A percentile compares a stretch with the other conserved stretches of the same genome.
Evolutionary conservation across 2,113 vertebrate genomes (phyloP).

Genomic region (Labeo catla): DNA sequence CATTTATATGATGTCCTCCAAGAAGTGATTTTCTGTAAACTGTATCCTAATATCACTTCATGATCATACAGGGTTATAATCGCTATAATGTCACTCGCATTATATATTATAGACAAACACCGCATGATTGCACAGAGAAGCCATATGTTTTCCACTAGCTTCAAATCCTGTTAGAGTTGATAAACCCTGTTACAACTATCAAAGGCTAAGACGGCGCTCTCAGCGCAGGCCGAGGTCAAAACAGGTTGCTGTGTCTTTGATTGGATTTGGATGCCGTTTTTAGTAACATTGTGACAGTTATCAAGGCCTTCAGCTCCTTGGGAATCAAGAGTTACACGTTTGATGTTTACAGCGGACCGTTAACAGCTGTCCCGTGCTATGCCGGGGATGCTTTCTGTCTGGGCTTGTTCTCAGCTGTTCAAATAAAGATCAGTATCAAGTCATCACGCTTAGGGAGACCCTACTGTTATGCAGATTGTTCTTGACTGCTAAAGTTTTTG

Average conservation of each 20-base stretch:
- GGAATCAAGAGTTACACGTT: neutral
- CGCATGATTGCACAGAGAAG: neutral
- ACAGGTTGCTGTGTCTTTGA: constrained; percentile 20
- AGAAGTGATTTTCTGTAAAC: neutral
- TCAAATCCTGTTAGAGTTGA: neutral
- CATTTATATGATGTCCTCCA: neutral
- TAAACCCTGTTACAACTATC: neutral
- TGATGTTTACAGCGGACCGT: neutral
- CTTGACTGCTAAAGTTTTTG: neutral
- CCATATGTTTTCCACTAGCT: neutral
- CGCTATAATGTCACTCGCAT: neutral
- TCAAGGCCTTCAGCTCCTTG: constrained; percentile 20
- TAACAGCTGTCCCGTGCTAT: neutral
- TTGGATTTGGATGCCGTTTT: constrained; percentile 40
- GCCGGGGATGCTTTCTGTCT: neutral
- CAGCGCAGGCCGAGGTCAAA: neutral
- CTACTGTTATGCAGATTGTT: neutral
- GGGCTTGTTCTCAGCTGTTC: constrained; percentile 40
- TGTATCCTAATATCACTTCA: neutral
- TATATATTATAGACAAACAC: neutral
- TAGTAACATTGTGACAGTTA: neutral
- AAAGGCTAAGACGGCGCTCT: neutral
- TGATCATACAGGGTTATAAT: neutral
- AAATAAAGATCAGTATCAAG: constrained; percentile 1
- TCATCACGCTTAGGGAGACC: neutral